These are phyloP conservation scores for Lepidurus packardi DNA, from an alignment of 1,140 invertebrate genomes.

Conservation along the genomic window DNA sequence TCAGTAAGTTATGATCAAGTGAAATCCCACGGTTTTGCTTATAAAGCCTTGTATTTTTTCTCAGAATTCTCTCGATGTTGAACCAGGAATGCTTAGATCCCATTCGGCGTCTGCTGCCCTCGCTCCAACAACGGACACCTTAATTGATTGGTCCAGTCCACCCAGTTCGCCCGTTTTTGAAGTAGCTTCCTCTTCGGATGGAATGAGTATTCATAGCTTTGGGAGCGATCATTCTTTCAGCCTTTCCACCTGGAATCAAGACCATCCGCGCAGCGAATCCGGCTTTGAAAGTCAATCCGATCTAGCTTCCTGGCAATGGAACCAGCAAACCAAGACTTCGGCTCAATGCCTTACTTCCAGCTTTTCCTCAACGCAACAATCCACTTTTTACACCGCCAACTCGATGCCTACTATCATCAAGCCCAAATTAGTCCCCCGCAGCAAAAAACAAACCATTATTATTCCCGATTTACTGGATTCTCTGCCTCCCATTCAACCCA, in stretches of 20 bases:
- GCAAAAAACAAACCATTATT: background rate
- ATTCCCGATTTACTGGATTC: conserved; percentile 22
- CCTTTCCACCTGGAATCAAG: background rate
- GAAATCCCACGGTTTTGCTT: background rate
- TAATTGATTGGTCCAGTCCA: conserved; percentile 30
- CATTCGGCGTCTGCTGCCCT: conserved; percentile 10
- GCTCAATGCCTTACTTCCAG: background rate
- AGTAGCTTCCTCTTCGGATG: conserved; percentile 26
- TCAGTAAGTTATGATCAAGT: background rate
- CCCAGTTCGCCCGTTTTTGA: conserved; percentile 24
- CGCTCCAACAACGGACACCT: conserved; percentile 1
- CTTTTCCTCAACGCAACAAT: background rate
- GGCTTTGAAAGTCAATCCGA: conserved; percentile 32
- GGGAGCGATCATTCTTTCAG: conserved; percentile 25
- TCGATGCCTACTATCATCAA: conserved; percentile 5
- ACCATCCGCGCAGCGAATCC: conserved; percentile 25
- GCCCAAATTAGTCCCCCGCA: background rate
- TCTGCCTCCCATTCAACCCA: background rate
- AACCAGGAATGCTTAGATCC: background rate
- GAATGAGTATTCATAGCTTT: conserved; percentile 30
- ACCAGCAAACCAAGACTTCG: conserved; percentile 8
- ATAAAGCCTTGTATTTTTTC: background rate
- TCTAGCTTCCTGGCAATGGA: background rate
- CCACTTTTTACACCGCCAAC: conserved; percentile 9
- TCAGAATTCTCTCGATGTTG: background rate